phyloP scores from a whole-genome alignment of 2,888 invertebrate genomes.

The Zootermopsis nevadensis region DNA sequence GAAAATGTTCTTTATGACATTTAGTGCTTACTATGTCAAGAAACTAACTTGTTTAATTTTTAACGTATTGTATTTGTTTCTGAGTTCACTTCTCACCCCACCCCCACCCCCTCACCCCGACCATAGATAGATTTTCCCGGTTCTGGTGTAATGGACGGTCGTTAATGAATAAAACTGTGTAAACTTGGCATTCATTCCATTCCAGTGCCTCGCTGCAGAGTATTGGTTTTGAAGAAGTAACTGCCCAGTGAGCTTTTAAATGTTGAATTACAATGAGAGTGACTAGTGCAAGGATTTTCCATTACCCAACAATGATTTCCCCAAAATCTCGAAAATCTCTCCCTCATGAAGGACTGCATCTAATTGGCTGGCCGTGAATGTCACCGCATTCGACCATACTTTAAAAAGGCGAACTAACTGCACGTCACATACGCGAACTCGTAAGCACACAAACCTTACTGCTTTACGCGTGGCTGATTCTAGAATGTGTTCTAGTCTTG shows the following conservation, averaged over 20 bases:
- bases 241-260: background rate
- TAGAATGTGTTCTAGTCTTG: too few relatives aligned
- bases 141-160: background rate
- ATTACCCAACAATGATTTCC: background rate
- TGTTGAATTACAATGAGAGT: constrained; percentile 6
- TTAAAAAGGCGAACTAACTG: background rate
- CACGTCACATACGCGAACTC: background rate
- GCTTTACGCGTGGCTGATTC: too few relatives aligned
- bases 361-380: background rate
- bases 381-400: background rate
- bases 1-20: too few relatives aligned
- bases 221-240: background rate
- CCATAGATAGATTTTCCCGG: too few relatives aligned
- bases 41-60: too few relatives aligned
- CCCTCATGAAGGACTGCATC: background rate
- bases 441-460: too few relatives aligned
- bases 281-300: background rate
- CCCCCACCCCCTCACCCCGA: too few relatives aligned
- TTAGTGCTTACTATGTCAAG: too few relatives aligned
- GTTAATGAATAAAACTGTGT: background rate
- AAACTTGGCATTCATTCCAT: background rate
- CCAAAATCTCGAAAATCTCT: background rate
- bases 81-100: too few relatives aligned
- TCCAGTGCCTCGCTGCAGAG: too few relatives aligned
- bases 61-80: too few relatives aligned